Base-by-base conservation (phyloP, 2,888 invertebrate genomes). In the Ephialtes manifestator region DNA sequence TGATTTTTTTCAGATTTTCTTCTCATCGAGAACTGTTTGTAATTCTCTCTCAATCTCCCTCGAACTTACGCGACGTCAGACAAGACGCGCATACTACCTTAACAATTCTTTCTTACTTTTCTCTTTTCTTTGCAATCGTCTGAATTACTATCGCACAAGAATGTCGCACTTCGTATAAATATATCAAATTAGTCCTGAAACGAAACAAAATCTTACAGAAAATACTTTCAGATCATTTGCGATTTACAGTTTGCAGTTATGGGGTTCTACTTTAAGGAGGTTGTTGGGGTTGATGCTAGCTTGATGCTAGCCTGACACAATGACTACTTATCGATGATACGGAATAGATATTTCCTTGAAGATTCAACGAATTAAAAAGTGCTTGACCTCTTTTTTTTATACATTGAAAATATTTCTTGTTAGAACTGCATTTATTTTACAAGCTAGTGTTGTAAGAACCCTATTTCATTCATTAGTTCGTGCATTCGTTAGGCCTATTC, bases 401-500 rank as follows among this genome's bases (percentile, higher is more conserved):
- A 55, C 60, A 31, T 31, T 15, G 4, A 35, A n/a, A 5, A 51
- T 51, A 51, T 35, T 35, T 35, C 8, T 60, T 31, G 35, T 28
- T 58, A 28, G 5, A 35, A 39, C 4, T 39, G n/a, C 18, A 65
- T 43, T 39, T 65, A 20, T 39, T 43, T 28, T 8, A 0, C 28
- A 39, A 4, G 18, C 35, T 20, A 4, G 5, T 7, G n/a, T 5
- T 63, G 7, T n/a, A n/a, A 20, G 39, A 20, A 65, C 10, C 18
- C 18, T 20, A 65, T 10, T 65, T 65, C 31, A 48, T 35, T 48
- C 28, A 63, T 48, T 63, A 10, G 15, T 51, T 43, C 39, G 51
- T 18, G 48, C n/a, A 46, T 55, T 68, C 35, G 31, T 35, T n/a
- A 24, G 60, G 7, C 60, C 70, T 31, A 28, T 79, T 75, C 70